Base-by-base conservation (phyloP, 2,113 vertebrate genomes). In the Protobothrops mucrosquamatus region DNA sequence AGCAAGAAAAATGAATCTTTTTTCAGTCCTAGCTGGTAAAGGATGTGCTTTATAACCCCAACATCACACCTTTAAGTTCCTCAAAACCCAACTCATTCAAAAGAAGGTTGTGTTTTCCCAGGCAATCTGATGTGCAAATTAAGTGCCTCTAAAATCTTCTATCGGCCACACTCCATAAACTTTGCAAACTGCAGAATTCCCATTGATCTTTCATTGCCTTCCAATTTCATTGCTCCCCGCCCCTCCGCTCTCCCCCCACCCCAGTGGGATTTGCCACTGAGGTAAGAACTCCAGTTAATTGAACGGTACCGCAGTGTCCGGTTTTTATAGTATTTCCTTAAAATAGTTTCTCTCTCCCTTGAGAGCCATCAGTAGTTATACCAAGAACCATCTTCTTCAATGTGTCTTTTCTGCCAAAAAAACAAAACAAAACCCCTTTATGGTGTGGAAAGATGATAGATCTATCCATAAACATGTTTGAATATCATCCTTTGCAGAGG, bases 111-210 rank as follows among this genome's bases (percentile, higher is more conserved):
- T 57, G 54, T 52, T 52, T 89, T 56, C 88, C 34, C 9, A 56
- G 34, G 54, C 54, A 56, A 89, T 22, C 20, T 23, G 54, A 57
- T 89, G 34, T 81, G 74, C 74, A 81, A 81, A 39, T 81, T 81
- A 81, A 81, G 9, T 0, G 1, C n/a, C 34, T 89, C 55, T 89
- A 39, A 24, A 23, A 39, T 39, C 20, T 22, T 52, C 52, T 22
- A 4, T 46, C 2, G n/a, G 52, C 23, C 9, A 20, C 10, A 39
- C 34, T 81, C 52, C 88, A 22, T 26, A 24, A 39, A 46, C 24
- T 46, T 43, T 48, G 39, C 88, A 26, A 61, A 89, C 88, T 29
- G 8, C 11, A 24, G 43, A 96, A 95, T 11, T 48, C 48, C 59
- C 55, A 43, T 57, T 64, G 24, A 64, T 61, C 85, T 92, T 87